phyloP scores from a whole-genome alignment of 2,113 vertebrate genomes.

The Halichoerus grypus region DNA sequence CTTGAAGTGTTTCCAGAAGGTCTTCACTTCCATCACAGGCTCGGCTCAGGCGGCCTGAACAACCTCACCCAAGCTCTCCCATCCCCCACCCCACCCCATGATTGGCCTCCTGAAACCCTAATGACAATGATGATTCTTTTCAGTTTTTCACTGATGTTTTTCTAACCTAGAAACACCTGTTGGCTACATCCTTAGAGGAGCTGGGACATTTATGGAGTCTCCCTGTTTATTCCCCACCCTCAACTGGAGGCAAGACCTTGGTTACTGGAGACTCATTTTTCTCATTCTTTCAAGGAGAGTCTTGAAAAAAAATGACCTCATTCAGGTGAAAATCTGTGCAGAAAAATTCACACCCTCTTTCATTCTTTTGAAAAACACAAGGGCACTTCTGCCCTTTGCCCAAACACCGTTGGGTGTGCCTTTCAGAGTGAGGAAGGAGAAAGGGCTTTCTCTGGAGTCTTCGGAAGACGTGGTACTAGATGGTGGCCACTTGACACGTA shows the following conservation, averaged over 20 bases:
- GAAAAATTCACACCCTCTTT: not conserved
- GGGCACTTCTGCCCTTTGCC: not conserved
- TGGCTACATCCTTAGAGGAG: not conserved
- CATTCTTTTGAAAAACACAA: constrained; percentile 7
- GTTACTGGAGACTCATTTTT: not conserved
- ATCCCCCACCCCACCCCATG: not conserved
- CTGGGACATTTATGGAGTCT: not conserved
- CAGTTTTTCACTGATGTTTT: not conserved
- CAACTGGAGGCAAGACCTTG: not conserved
- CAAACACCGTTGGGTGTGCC: not conserved
- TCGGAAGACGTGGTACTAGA: too few relatives aligned
- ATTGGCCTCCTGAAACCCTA: constrained; percentile 32
- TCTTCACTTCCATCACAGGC: not conserved
- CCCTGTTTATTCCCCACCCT: constrained; percentile 15
- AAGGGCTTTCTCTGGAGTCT: not conserved
- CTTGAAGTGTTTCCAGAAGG: not conserved
- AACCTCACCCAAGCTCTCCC: not conserved
- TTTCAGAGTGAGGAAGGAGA: not conserved
- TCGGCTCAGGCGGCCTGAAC: not conserved
- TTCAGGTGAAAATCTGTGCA: constrained; percentile 6
- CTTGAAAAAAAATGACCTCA: not conserved
- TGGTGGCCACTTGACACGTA: accelerated
- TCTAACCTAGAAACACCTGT: constrained; percentile 23
- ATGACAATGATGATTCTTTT: not conserved
- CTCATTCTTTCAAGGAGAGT: not conserved